Evolutionary conservation across 2,113 vertebrate species (phyloP), one percentile per base, ranked within the genome.

Genomic region (Myiozetetes cayanensis): DNA sequence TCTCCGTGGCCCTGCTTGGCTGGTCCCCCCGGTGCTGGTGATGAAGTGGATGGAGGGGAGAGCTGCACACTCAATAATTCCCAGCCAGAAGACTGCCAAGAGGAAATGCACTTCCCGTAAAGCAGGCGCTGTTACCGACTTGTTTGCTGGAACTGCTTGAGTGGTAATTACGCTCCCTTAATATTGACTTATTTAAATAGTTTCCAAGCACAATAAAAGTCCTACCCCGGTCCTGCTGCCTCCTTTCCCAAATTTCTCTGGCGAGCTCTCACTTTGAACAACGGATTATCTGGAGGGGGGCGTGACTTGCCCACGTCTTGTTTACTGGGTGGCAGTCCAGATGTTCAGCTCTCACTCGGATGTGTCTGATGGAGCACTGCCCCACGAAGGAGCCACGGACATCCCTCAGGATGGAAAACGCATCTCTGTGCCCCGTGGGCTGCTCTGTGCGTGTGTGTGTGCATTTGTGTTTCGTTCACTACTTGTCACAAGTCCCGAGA

Each of bases 31-130:
- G 20, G 37, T 50, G 43, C 41, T 1, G 1, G 50, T 1, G 5
- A 21, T 19, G 71, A 28, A 67, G 68, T 2, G 10, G 82, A 76
- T 80, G 77, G 62, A 92, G 68, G 41, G 43, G 39, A 80, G 77
- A 85, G 71, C 70, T 41, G 31, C 8, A 25, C 28, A 65, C 90
- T 94, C 17, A 2, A 17, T 71, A 68, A 90, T 68, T 78, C 86
- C 86, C 62, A 77, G 65, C 84, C 92, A 83, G 86, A 75, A 63
- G 67, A 10, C 4, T 92, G 96, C 90, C 94, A 95, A 89, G 80
- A 93, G 87, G 90, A 96, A 97, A 96, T 89, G 94, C 70, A 79
- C 95, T 95, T 97, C 94, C 89, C 61, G 56, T 96, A 94, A 94
- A 41, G 85, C 24, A 67, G 81, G 85, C 65, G 7, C 89, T 46